phyloP scores from a whole-genome alignment of 2,888 invertebrate genomes.

The Meliscaeva auricollis region DNA sequence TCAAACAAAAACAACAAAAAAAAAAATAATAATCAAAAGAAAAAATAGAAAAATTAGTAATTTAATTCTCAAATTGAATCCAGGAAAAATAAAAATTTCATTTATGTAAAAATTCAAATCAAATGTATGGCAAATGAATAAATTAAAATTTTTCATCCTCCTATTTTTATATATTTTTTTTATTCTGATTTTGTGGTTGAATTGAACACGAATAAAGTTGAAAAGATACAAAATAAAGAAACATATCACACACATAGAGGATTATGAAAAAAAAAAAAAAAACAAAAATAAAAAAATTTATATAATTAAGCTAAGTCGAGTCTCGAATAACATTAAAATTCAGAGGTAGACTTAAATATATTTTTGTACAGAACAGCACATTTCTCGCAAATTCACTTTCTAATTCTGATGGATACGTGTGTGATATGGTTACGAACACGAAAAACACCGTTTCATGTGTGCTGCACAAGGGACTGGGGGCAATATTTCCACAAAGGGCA shows the following conservation, averaged over 20 bases:
- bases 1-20: background rate
- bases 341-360: background rate
- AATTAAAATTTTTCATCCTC: conserved; percentile 37
- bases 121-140: conserved; percentile 41
- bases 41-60: conserved; percentile 24
- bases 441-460: background rate
- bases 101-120: conserved; percentile 20
- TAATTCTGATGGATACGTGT: background rate
- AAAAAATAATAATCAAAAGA: background rate
- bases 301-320: conserved; percentile 42
- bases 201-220: conserved; percentile 1
- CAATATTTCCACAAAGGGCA: conserved; percentile 34
- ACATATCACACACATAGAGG: background rate
- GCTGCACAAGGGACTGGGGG: background rate
- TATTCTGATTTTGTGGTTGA: conserved; percentile 32
- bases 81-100: background rate
- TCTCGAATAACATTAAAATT: background rate
- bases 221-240: background rate
- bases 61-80: conserved; percentile 45
- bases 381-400: conserved; percentile 24
- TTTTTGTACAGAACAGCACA: conserved; percentile 7
- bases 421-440: background rate
- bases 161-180: no score
- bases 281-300: conserved; percentile 35
- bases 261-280: no score